Evolutionary conservation across 1,140 invertebrate species (phyloP), one percentile per base, ranked within the genome.

Genomic region (Danaus melanippus): DNA sequence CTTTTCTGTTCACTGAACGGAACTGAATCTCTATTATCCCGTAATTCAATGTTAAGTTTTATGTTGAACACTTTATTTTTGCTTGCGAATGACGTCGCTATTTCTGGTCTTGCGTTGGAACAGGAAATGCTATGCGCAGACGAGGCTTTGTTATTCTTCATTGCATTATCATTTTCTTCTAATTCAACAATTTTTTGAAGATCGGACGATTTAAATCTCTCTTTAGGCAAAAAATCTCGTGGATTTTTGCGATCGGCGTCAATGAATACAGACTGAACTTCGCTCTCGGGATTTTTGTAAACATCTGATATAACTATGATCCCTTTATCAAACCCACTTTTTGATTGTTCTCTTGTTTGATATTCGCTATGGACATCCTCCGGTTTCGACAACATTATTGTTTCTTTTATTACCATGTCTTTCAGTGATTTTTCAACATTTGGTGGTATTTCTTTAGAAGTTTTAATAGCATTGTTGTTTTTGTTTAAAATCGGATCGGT

Each of bases 231-330:
- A 5, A 4, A 32, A 32, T 32, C 21, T 32, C 21, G 21, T 2
- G 21, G 21, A 32, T 32, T 46, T 56, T 55, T 49, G 10, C n/a
- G 41, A 12, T 56, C 42, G 17, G 42, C 12, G 10, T 47, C 55
- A 11, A 42, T 8, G 32, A 46, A 44, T n/a, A 45, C 9, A 21
- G 55, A 57, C 12, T 46, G 12, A 8, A 46, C 32, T 46, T 69
- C 63, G 12, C 49, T 63, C 32, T 64, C 57, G 9, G 50, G 48
- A 12, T 64, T 63, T 55, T 54, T 66, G 12, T 64, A 56, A 12
- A 58, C 41, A 50, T 61, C 46, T 1, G 52, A 58, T 45, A 63
- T 12, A 15, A 57, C 12, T 47, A 53, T 51, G 46, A 62, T 47
- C n/a, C 65, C 55, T 47, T 50, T 44, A 15, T 50, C 42, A 56